Percentiles rank a stretch among this genome's conserved stretches.
Evolutionary conservation across 2,888 invertebrate genomes (phyloP).

Genomic region (Boloria euphrosyne): DNA sequence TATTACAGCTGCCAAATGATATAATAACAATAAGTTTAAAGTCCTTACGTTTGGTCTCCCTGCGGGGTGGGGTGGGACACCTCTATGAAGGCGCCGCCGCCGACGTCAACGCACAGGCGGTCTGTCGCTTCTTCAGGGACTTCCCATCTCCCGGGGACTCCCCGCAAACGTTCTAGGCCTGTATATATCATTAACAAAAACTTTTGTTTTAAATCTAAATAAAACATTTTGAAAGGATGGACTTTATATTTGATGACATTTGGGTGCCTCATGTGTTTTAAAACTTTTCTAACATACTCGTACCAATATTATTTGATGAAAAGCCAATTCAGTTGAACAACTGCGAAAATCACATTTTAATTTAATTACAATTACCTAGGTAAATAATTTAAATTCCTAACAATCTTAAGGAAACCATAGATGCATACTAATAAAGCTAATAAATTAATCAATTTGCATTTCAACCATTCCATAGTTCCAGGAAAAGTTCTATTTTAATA

Average conservation of each 20-base stretch:
- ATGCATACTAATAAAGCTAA: too few species aligned
- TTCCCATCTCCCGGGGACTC: slow-evolving; percentile 83
- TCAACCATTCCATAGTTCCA: slow-evolving; percentile 1
- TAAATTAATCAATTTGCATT: too few species aligned
- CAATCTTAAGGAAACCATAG: too few species aligned
- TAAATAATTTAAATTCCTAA: too few species aligned
- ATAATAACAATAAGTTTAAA: not conserved
- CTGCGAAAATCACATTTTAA: too few species aligned
- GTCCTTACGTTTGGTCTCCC: slow-evolving; percentile 66
- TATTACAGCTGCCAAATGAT: too few species aligned
- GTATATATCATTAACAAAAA: not conserved
- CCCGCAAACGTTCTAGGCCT: slow-evolving; percentile 66
- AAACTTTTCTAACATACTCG: too few species aligned
- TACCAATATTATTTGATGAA: too few species aligned
- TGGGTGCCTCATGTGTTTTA: too few species aligned
- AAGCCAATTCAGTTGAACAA: too few species aligned
- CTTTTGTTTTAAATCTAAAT: not conserved
- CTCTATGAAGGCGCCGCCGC: slow-evolving; percentile 94
- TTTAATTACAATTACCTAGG: too few species aligned
- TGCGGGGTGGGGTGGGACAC: slow-evolving; percentile 91
- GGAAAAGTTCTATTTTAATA: slow-evolving; percentile 6
- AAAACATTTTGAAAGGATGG: not conserved
- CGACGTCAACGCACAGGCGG: slow-evolving; percentile 94
- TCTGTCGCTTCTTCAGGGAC: slow-evolving; percentile 91
- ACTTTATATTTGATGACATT: not conserved